These are phyloP conservation scores for Trichogramma dendrolimi DNA, from an alignment of 2,888 invertebrate genomes.

Conservation along the genomic window DNA sequence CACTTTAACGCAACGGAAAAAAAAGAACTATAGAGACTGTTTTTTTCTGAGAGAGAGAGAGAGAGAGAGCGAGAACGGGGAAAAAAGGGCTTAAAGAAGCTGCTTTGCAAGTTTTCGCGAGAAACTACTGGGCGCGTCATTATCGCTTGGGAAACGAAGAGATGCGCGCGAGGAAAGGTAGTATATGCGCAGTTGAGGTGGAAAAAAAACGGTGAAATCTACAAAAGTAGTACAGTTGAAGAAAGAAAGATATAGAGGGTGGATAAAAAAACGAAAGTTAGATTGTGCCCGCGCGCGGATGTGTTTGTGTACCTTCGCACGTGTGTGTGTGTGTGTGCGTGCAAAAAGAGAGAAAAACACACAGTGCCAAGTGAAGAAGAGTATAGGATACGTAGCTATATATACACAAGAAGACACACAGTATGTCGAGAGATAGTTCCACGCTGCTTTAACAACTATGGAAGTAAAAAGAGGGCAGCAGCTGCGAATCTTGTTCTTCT, in stretches of 20 bases:
- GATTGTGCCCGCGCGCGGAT: not conserved
- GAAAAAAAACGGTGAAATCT: too few species aligned
- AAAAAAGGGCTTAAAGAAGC: slow-evolving; percentile 21
- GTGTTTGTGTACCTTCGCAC: not conserved
- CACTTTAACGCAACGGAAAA: too few species aligned
- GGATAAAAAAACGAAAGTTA: not conserved
- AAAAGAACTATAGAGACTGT: too few species aligned
- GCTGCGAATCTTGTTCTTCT: slow-evolving; percentile 21
- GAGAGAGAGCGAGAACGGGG: not conserved
- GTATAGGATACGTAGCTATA: not conserved
- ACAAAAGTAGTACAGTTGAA: slow-evolving; percentile 2
- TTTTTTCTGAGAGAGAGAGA: not conserved
- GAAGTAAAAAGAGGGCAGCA: slow-evolving; percentile 11
- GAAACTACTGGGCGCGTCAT: slow-evolving; percentile 17
- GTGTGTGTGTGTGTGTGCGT: too few species aligned
- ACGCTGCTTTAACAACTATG: not conserved
- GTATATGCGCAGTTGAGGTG: too few species aligned
- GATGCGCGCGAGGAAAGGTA: slow-evolving; percentile 12
- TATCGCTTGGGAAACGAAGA: slow-evolving; percentile 15
- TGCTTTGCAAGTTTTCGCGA: slow-evolving; percentile 26
- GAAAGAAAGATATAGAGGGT: not conserved
- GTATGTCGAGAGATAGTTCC: not conserved
- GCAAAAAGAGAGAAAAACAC: too few species aligned
- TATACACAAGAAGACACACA: slow-evolving; percentile 4
- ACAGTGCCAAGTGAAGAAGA: not conserved